Conservation (phyloP, 2,888 invertebrate genomes). For the Polietes domitor region DNA sequence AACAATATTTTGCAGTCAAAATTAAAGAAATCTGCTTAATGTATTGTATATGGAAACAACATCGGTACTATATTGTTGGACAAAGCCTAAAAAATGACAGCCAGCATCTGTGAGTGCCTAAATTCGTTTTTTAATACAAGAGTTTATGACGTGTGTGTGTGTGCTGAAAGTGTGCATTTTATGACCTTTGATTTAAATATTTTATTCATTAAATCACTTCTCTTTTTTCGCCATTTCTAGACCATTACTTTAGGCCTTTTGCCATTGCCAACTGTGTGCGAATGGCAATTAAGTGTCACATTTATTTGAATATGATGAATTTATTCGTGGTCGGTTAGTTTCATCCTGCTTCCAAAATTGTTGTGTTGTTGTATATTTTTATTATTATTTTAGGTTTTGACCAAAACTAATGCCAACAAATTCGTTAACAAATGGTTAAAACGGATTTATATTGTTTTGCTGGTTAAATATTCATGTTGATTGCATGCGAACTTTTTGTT, state of each 20-base stretch:
- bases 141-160: too few species aligned
- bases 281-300: constrained; percentile 20
- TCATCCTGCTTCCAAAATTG: neutral
- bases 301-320: constrained; percentile 32
- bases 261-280: neutral
- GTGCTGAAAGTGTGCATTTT: neutral
- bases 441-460: constrained; percentile 1
- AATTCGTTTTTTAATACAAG: too few species aligned
- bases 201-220: constrained; percentile 11
- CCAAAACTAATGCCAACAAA: constrained; percentile 21
- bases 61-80: too few species aligned
- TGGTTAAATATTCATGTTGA: neutral
- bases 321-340: neutral
- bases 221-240: neutral
- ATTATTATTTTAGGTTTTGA: neutral
- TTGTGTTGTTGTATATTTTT: neutral
- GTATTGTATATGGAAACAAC: too few species aligned
- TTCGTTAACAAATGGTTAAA: constrained; percentile 7
- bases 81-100: too few species aligned
- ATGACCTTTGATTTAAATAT: constrained; percentile 22
- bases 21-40: too few species aligned
- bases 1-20: too few species aligned
- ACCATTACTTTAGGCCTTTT: too few species aligned
- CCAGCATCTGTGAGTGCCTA: too few species aligned
- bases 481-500: neutral